Conservation (phyloP, 2,888 invertebrate species). For the Orthosia incerta region DNA sequence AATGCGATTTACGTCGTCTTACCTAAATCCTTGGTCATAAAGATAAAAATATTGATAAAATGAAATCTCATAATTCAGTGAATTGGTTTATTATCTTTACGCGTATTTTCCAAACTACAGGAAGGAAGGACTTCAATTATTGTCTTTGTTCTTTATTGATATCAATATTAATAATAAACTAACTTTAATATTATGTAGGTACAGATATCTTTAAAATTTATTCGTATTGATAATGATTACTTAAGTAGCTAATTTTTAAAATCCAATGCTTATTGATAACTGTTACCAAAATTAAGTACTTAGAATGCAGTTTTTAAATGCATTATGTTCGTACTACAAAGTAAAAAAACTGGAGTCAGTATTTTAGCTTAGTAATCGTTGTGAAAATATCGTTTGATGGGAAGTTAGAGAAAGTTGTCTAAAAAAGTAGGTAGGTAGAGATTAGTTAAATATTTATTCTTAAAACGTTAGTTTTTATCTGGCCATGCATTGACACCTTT, state of each 20-base stretch:
- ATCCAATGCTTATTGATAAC: background rate
- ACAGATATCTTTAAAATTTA: background rate
- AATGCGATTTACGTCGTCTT: background rate
- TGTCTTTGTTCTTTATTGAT: slow-evolving; percentile 4
- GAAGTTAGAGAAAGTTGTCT: too few species aligned
- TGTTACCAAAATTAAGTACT: background rate
- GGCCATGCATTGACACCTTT: background rate
- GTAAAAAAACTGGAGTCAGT: background rate
- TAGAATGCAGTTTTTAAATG: background rate
- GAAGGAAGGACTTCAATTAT: background rate
- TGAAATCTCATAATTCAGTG: slow-evolving; percentile 3
- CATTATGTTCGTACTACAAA: background rate
- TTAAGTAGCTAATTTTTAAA: background rate
- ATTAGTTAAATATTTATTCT: background rate
- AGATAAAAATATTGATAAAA: slow-evolving; percentile 19
- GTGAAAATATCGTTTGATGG: too few species aligned
- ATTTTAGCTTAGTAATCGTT: background rate
- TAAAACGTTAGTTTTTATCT: background rate
- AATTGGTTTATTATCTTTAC: slow-evolving; percentile 11
- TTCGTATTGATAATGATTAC: background rate
- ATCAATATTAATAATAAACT: background rate
- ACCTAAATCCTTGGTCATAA: slow-evolving; percentile 1
- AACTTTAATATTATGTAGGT: background rate
- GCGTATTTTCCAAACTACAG: background rate
- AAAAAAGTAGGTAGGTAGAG: too few species aligned